Percentiles rank a stretch among this genome's conserved stretches.
Conservation (phyloP, 2,797 vertebrate genomes). For the Tragelaphus eurycerus region DNA sequence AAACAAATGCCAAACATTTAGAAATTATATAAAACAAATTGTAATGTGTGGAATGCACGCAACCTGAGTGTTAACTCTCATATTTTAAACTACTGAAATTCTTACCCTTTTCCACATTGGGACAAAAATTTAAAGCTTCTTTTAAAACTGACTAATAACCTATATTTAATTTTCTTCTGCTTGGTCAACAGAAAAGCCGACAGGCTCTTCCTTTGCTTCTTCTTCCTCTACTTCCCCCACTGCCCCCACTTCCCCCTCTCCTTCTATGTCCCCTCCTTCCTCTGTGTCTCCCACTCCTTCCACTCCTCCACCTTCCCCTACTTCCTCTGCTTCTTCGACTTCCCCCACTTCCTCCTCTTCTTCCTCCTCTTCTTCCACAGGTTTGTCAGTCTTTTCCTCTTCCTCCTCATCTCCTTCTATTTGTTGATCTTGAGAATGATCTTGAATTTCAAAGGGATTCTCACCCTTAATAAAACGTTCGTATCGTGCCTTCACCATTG, state of each 20-base stretch:
- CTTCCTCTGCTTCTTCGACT: not conserved
- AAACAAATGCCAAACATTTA: conserved; percentile 82
- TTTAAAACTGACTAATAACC: conserved; percentile 12
- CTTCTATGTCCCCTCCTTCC: not conserved
- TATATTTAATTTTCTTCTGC: conserved; percentile 80
- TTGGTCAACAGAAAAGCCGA: conserved; percentile 80
- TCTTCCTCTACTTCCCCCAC: not conserved
- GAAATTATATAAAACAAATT: conserved; percentile 83
- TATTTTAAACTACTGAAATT: conserved; percentile 76
- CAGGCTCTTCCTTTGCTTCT: conserved; percentile 79
- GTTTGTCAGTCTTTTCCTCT: conserved; percentile 80
- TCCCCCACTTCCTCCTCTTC: not conserved
- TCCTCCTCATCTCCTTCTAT: conserved; percentile 81
- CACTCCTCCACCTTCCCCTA: not conserved
- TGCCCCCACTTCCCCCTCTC: not conserved
- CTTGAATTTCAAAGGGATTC: conserved; percentile 88
- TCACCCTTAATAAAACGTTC: conserved; percentile 82
- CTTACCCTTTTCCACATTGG: conserved; percentile 70
- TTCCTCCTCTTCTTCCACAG: conserved; percentile 71
- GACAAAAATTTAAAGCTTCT: conserved; percentile 75
- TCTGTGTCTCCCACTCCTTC: conserved; percentile 69
- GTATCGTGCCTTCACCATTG: too few relatives aligned
- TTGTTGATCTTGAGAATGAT: conserved; percentile 83
- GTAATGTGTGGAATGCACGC: conserved; percentile 84
- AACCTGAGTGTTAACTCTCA: conserved; percentile 71